A percentile compares a stretch with the other conserved stretches of the same genome.
Conservation (phyloP, 1,140 invertebrate species). For the Zaprionus ornatus region DNA sequence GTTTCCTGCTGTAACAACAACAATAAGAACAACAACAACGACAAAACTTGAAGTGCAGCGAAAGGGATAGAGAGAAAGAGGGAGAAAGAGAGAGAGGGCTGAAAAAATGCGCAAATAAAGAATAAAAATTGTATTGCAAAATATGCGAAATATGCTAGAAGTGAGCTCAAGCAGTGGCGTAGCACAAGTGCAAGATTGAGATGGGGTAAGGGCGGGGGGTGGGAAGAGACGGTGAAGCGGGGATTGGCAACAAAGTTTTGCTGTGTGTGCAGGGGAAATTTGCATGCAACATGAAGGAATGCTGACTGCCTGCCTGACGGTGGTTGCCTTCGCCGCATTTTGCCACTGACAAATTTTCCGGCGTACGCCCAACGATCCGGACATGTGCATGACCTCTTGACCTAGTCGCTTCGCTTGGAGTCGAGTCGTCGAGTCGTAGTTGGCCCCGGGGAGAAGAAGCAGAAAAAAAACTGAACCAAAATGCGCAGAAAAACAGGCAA, state of each 20-base stretch:
- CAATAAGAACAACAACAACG: conserved; percentile 16
- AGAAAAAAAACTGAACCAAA: conserved; percentile 5
- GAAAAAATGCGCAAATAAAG: conserved; percentile 7
- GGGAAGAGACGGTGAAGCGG: not conserved
- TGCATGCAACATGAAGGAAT: conserved; percentile 56
- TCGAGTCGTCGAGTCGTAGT: not conserved
- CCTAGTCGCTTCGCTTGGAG: conserved; percentile 49
- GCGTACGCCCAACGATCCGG: conserved; percentile 21
- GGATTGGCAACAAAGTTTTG: conserved; percentile 31
- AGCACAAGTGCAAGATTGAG: not conserved
- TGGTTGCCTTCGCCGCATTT: conserved; percentile 12
- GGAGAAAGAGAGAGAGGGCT: not conserved
- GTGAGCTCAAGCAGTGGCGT: conserved; percentile 1
- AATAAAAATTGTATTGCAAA: conserved; percentile 27
- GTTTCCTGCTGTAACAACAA: conserved; percentile 34
- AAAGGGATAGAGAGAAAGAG: not conserved
- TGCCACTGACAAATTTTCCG: conserved; percentile 44
- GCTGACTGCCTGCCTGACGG: conserved; percentile 1
- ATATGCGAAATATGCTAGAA: conserved; percentile 46
- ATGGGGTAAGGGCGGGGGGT: not conserved
- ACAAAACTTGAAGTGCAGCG: conserved; percentile 50
- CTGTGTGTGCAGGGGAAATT: conserved; percentile 33
- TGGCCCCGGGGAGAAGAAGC: not conserved
- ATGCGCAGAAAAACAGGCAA: conserved; percentile 26
- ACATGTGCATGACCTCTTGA: conserved; percentile 66